These are phyloP conservation scores for Esox lucius DNA, from an alignment of 2,797 vertebrate genomes.

Conservation along the genomic window DNA sequence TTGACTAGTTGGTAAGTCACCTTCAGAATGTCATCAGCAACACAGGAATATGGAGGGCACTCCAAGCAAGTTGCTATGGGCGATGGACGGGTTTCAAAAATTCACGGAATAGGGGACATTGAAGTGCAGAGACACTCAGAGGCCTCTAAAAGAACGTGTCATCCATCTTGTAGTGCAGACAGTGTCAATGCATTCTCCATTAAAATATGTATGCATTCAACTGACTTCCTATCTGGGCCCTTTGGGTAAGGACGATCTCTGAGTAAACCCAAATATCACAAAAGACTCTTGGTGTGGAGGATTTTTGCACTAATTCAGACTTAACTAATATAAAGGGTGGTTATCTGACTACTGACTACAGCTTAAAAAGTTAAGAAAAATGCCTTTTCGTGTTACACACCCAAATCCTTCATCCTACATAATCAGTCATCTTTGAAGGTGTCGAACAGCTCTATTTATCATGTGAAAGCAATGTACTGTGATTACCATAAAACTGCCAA, in stretches of 20 bases:
- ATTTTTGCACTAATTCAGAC: constrained; percentile 6
- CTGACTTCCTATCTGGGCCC: not conserved
- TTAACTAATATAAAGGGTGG: constrained; percentile 22
- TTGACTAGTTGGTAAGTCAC: too few relatives aligned
- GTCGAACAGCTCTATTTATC: constrained; percentile 27
- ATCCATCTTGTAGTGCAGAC: not conserved
- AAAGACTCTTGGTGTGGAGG: not conserved
- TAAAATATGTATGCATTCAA: constrained; percentile 1
- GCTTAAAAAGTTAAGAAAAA: constrained; percentile 23
- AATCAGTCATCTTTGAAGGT: constrained; percentile 44
- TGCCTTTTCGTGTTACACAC: constrained; percentile 6
- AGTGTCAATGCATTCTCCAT: not conserved
- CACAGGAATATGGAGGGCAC: too few relatives aligned
- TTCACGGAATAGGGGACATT: constrained; percentile 10
- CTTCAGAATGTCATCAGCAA: too few relatives aligned
- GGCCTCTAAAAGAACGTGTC: not conserved
- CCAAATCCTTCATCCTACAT: constrained; percentile 34
- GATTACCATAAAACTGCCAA: constrained; percentile 13
- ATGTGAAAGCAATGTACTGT: constrained; percentile 13
- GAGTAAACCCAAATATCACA: constrained; percentile 3
- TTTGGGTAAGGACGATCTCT: constrained; percentile 21
- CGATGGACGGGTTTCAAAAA: too few relatives aligned
- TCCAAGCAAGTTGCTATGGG: too few relatives aligned
- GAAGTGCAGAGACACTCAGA: not conserved
- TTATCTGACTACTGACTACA: constrained; percentile 25